phyloP scores from a whole-genome alignment of 1,140 invertebrate genomes.

The Mactra quadrangularis region DNA sequence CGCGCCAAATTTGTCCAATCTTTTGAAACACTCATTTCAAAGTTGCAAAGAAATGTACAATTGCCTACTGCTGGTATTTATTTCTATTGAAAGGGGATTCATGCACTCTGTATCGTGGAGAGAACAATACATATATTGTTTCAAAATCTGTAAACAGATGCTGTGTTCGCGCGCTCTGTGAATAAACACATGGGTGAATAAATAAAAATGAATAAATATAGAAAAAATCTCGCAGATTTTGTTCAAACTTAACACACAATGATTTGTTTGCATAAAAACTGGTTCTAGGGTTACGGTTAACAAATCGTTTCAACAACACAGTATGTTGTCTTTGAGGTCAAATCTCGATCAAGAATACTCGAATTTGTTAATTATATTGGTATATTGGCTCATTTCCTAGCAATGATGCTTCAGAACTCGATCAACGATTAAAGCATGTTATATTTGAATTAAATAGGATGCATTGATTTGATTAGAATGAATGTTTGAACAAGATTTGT shows the following conservation, averaged over 20 bases:
- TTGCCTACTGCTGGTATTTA: too few species aligned
- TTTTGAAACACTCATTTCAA: too few species aligned
- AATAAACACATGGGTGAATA: conserved; percentile 2
- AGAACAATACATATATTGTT: too few species aligned
- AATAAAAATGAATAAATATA: too few species aligned
- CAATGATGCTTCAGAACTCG: background rate
- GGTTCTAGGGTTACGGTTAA: conserved; percentile 13
- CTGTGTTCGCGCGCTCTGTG: background rate
- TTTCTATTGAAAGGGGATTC: too few species aligned
- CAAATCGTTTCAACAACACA: conserved; percentile 10
- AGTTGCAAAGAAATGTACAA: too few species aligned
- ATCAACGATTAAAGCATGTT: background rate
- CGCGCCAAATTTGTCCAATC: too few species aligned
- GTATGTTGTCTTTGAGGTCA: conserved; percentile 10
- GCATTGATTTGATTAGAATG: background rate
- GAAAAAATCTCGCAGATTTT: background rate
- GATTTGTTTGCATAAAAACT: conserved; percentile 2
- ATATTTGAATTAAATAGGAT: background rate
- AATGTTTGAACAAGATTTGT: background rate
- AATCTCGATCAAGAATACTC: background rate
- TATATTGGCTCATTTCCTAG: conserved; percentile 1
- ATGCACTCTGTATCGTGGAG: too few species aligned
- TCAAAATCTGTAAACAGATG: too few species aligned
- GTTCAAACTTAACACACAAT: background rate
- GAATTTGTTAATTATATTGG: background rate